Percentiles rank a stretch among this genome's conserved stretches.
Conservation (phyloP, 2,888 invertebrate genomes). For the Diploptera punctata region DNA sequence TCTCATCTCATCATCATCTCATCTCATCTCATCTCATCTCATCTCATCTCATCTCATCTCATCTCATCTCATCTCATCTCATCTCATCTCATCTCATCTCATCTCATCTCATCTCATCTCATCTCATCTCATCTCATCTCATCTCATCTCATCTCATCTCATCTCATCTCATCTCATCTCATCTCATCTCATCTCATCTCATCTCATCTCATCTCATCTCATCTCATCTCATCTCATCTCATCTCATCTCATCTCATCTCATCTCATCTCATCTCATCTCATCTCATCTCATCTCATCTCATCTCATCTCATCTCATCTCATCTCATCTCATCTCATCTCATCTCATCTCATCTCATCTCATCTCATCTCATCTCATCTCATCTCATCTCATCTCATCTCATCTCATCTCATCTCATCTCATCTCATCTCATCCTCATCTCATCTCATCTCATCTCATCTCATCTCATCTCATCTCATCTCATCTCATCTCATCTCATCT, state of each 20-base stretch:
- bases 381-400: constrained; percentile 12
- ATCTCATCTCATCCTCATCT: constrained; percentile 10
- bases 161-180: neutral
- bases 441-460: constrained; percentile 12
- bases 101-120: neutral
- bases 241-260: constrained; percentile 2
- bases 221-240: neutral
- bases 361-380: constrained; percentile 11
- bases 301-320: neutral
- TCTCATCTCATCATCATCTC: neutral
- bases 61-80: neutral
- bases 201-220: neutral
- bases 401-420: constrained; percentile 4
- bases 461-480: constrained; percentile 16
- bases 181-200: neutral
- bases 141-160: neutral
- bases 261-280: too few species aligned
- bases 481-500: constrained; percentile 7
- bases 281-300: too few species aligned
- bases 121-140: neutral
- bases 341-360: constrained; percentile 6
- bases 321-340: neutral
- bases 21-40: neutral
- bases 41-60: neutral
- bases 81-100: neutral